These are phyloP conservation scores for Danionella dracula DNA, from an alignment of 2,797 vertebrate species.

Conservation along the genomic window DNA sequence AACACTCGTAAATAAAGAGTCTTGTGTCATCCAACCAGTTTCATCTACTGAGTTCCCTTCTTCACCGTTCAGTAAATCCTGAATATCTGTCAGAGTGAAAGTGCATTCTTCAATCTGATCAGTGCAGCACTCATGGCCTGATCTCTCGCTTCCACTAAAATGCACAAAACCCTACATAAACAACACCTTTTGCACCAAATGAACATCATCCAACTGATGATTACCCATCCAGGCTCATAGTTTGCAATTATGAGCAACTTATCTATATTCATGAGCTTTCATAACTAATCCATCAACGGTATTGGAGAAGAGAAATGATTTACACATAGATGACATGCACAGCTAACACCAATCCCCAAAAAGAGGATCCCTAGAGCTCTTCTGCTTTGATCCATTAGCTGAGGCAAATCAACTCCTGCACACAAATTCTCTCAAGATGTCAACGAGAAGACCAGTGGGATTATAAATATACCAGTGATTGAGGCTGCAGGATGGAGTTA, in stretches of 20 bases:
- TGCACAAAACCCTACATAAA: background rate
- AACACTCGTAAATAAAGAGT: background rate
- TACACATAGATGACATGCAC: background rate
- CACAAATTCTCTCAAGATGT: slow-evolving; percentile 13
- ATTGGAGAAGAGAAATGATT: background rate
- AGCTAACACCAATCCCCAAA: background rate
- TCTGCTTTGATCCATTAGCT: slow-evolving; percentile 13
- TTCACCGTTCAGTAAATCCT: background rate
- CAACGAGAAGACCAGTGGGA: background rate
- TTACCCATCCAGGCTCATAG: background rate
- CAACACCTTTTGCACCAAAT: background rate
- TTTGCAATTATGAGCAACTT: background rate
- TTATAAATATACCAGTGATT: background rate
- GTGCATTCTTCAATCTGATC: background rate
- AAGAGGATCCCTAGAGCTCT: background rate
- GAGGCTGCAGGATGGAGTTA: background rate
- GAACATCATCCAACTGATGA: background rate
- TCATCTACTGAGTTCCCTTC: background rate
- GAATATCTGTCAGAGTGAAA: background rate
- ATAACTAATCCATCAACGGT: background rate
- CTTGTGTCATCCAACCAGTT: background rate
- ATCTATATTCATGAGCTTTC: background rate
- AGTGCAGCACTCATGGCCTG: background rate
- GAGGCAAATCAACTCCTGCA: background rate
- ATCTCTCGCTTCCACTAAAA: background rate